Percentiles rank a stretch among this genome's conserved stretches.
These are phyloP conservation scores for Lophura nycthemera DNA, from an alignment of 2,113 vertebrate species.

Conservation along the genomic window DNA sequence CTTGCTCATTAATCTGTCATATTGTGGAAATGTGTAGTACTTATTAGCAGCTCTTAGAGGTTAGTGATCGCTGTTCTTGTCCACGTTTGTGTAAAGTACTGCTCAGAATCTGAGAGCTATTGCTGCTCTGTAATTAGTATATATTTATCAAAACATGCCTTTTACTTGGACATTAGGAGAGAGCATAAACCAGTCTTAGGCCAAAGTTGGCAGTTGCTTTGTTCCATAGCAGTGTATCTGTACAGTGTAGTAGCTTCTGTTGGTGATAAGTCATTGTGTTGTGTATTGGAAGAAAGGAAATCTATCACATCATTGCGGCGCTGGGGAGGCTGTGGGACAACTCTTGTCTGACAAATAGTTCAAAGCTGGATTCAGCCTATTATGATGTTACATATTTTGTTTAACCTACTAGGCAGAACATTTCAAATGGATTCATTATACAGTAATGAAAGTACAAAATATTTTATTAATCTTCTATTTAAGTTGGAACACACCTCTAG, in stretches of 20 bases:
- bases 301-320: neutral
- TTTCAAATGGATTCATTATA: neutral
- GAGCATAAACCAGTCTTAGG: neutral
- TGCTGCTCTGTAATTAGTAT: neutral
- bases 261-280: neutral
- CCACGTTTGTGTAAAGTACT: neutral
- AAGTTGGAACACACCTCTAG: neutral
- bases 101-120: neutral
- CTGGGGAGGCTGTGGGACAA: neutral
- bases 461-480: neutral
- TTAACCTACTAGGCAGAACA: neutral
- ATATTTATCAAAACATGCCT: neutral
- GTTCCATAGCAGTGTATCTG: neutral
- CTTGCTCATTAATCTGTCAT: neutral
- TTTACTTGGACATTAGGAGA: neutral
- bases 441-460: neutral
- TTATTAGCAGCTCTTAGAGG: neutral
- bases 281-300: neutral
- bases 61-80: neutral
- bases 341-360: neutral
- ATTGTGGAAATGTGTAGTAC: neutral
- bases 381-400: accelerated
- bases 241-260: neutral
- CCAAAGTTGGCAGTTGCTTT: neutral
- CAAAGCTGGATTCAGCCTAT: neutral